Conservation (phyloP, 2,888 invertebrate species). For the Aphidoletes aphidimyza region DNA sequence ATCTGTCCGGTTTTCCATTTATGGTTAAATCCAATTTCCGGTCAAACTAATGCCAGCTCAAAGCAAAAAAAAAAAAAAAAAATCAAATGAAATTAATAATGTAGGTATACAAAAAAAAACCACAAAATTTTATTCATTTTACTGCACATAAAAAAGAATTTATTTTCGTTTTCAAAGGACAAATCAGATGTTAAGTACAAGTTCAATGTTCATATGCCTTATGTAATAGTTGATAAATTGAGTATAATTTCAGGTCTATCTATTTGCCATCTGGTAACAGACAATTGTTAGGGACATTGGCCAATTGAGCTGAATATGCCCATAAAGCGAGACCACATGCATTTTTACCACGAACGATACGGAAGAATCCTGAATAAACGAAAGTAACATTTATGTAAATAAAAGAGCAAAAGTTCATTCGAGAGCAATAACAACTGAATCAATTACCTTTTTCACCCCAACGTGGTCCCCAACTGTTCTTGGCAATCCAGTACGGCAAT, state of each 20-base stretch:
- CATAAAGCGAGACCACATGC: background rate
- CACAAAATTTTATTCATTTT: no score
- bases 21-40: no score
- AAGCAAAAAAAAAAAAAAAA: no score
- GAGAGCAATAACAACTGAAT: background rate
- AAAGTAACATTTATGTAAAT: background rate
- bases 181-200: no score
- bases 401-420: background rate
- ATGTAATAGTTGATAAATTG: no score
- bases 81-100: no score
- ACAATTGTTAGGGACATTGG: background rate
- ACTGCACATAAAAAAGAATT: no score
- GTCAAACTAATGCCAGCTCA: no score
- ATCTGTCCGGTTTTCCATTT: no score
- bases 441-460: background rate
- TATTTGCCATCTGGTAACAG: background rate
- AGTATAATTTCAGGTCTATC: background rate
- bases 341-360: background rate
- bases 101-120: no score
- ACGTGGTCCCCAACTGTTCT: background rate
- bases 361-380: background rate
- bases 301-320: background rate
- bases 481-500: background rate
- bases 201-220: no score
- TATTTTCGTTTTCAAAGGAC: no score